A percentile compares a stretch with the other conserved stretches of the same genome.
phyloP scores from a whole-genome alignment of 37 sponge, comb jelly and placozoan genomes.

The Ephydatia muelleri region DNA sequence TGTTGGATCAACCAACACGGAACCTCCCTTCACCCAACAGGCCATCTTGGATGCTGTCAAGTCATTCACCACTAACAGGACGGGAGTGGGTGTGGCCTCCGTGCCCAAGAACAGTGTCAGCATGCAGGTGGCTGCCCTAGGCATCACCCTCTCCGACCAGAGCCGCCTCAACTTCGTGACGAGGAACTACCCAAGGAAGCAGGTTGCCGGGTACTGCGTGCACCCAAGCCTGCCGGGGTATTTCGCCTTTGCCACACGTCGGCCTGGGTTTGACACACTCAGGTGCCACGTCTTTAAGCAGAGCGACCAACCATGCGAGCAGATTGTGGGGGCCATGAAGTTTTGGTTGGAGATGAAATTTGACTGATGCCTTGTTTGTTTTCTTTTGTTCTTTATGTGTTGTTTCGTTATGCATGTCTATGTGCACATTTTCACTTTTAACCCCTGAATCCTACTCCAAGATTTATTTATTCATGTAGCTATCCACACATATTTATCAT shows the following conservation, averaged over 20 bases:
- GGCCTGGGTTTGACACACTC: slow-evolving; percentile 48
- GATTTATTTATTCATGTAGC: too few relatives aligned
- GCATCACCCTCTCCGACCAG: slow-evolving; percentile 56
- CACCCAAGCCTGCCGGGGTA: slow-evolving; percentile 14
- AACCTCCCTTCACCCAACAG: slow-evolving; percentile 25
- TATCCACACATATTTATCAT: too few relatives aligned
- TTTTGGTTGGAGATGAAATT: slow-evolving; percentile 52
- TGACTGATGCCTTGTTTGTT: too few relatives aligned
- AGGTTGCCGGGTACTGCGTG: slow-evolving; percentile 42
- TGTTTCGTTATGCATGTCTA: too few relatives aligned
- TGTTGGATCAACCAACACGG: slow-evolving; percentile 48
- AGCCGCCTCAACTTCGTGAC: slow-evolving; percentile 45
- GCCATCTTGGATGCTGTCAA: slow-evolving; percentile 39
- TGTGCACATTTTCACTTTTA: too few relatives aligned
- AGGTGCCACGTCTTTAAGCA: slow-evolving; percentile 55
- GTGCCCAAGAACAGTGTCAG: slow-evolving; percentile 42
- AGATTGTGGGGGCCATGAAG: slow-evolving; percentile 48
- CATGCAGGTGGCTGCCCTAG: slow-evolving; percentile 49
- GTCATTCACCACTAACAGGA: slow-evolving; percentile 31
- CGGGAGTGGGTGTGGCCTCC: slow-evolving; percentile 58
- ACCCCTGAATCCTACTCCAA: too few relatives aligned
- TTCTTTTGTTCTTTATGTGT: too few relatives aligned
- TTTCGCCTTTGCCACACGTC: slow-evolving; percentile 52
- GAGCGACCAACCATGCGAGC: slow-evolving; percentile 17
- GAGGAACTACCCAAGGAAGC: slow-evolving; percentile 61